Evolutionary conservation across 2,113 vertebrate genomes (phyloP).

Genomic region (Saimiri boliviensis): DNA sequence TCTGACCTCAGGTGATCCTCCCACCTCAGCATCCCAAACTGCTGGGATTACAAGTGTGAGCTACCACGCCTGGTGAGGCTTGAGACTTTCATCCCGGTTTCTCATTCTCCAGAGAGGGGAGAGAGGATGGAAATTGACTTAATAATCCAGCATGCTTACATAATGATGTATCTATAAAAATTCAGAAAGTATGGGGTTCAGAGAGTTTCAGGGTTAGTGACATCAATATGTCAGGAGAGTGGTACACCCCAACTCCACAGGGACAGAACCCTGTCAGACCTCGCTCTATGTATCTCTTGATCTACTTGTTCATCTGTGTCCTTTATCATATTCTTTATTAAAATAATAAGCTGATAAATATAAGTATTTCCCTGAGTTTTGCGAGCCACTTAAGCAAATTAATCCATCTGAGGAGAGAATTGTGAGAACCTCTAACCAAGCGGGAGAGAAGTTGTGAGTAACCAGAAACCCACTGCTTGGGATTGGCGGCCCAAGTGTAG

Average conservation of each 20-base stretch:
- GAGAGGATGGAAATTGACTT: not conserved
- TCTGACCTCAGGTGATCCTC: too few relatives aligned
- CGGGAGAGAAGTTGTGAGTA: not conserved
- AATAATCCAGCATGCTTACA: not conserved
- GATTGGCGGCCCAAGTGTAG: not conserved
- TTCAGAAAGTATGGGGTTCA: not conserved
- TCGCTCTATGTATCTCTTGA: not conserved
- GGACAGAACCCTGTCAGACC: not conserved
- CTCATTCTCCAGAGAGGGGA: not conserved
- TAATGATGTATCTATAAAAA: not conserved
- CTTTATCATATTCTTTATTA: not conserved
- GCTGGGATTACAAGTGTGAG: too few relatives aligned
- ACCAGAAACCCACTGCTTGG: not conserved
- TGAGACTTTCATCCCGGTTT: not conserved
- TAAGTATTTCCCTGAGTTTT: not conserved
- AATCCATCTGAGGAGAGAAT: not conserved
- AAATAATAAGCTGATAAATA: not conserved
- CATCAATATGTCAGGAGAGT: too few relatives aligned
- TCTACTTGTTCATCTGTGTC: not conserved
- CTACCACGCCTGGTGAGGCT: too few relatives aligned
- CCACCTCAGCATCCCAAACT: too few relatives aligned
- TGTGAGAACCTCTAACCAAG: not conserved
- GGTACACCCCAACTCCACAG: not conserved
- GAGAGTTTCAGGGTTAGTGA: not conserved
- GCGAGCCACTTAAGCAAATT: not conserved